A percentile compares a stretch with the other conserved stretches of the same genome.
Evolutionary conservation across 2,888 invertebrate genomes (phyloP).

Genomic region (Choristoneura rosaceana): DNA sequence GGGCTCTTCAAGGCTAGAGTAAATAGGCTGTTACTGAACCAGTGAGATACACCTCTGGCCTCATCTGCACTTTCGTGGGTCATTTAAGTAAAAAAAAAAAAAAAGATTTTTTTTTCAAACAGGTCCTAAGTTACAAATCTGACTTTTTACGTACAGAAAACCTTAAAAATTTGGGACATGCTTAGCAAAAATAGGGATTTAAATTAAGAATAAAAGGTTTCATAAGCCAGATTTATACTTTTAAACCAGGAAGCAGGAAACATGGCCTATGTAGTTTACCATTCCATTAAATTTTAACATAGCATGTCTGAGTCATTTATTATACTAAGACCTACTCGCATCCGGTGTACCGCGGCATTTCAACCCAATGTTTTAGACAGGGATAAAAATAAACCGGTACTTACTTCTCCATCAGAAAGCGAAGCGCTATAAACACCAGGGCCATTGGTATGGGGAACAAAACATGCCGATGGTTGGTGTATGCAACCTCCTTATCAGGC

Average conservation of each 20-base stretch:
- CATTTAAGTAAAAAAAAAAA: too few relatives aligned
- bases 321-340: slow-evolving; percentile 11
- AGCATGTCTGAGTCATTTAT: slow-evolving; percentile 21
- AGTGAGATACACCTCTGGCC: too few relatives aligned
- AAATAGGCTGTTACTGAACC: too few relatives aligned
- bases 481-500: slow-evolving; percentile 88
- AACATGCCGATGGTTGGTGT: slow-evolving; percentile 93
- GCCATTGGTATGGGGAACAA: slow-evolving; percentile 94
- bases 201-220: neutral
- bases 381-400: slow-evolving; percentile 56
- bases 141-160: too few relatives aligned
- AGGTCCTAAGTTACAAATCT: too few relatives aligned
- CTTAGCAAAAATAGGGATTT: neutral
- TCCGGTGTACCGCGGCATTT: slow-evolving; percentile 1
- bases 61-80: too few relatives aligned
- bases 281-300: slow-evolving; percentile 18
- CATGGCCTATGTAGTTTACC: slow-evolving; percentile 24
- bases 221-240: slow-evolving; percentile 3
- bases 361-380: slow-evolving; percentile 1
- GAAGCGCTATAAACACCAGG: slow-evolving; percentile 89
- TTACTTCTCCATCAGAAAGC: slow-evolving; percentile 95
- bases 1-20: too few relatives aligned
- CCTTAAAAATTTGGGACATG: neutral
- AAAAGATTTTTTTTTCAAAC: too few relatives aligned
- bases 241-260: slow-evolving; percentile 27